Percentiles rank a stretch among this genome's conserved stretches.
phyloP scores from a whole-genome alignment of 2,113 vertebrate genomes.

The Lophotis ruficrista region DNA sequence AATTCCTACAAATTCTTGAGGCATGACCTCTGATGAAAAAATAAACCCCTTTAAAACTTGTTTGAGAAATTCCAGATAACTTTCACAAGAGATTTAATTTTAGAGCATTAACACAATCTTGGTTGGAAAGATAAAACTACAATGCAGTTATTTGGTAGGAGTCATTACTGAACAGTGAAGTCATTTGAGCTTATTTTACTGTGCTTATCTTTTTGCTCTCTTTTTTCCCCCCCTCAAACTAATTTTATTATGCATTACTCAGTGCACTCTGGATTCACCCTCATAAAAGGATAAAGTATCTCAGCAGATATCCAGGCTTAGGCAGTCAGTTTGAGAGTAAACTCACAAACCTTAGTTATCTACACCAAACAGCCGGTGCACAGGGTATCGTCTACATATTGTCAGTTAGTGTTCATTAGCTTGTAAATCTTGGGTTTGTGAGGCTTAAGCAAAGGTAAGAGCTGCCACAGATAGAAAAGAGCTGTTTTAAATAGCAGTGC shows the following conservation, averaged over 20 bases:
- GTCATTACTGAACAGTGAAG: constrained; percentile 82
- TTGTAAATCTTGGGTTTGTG: constrained; percentile 53
- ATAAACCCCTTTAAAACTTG: constrained; percentile 85
- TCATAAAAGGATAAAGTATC: constrained; percentile 80
- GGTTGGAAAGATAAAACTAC: constrained; percentile 83
- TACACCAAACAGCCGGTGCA: background rate
- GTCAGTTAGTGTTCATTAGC: constrained; percentile 41
- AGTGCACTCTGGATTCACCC: constrained; percentile 81
- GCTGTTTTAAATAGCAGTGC: constrained; percentile 33
- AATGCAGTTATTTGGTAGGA: constrained; percentile 80
- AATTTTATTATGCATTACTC: constrained; percentile 82
- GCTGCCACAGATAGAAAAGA: constrained; percentile 47
- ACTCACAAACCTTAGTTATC: constrained; percentile 52
- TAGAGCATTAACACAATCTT: constrained; percentile 84
- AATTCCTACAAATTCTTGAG: constrained; percentile 89
- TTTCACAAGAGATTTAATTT: constrained; percentile 86
- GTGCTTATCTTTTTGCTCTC: constrained; percentile 72
- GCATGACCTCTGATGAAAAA: constrained; percentile 87
- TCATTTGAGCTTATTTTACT: constrained; percentile 83
- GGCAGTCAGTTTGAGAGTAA: constrained; percentile 56
- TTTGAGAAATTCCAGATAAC: constrained; percentile 90
- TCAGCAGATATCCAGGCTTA: constrained; percentile 73
- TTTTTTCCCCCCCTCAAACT: constrained; percentile 38
- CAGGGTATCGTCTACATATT: constrained; percentile 24
- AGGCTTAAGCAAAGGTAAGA: constrained; percentile 56